Evolutionary conservation across 2,113 vertebrate genomes (phyloP), one percentile per base, ranked within the genome.

Genomic region (Herpetotheres cachinnans): DNA sequence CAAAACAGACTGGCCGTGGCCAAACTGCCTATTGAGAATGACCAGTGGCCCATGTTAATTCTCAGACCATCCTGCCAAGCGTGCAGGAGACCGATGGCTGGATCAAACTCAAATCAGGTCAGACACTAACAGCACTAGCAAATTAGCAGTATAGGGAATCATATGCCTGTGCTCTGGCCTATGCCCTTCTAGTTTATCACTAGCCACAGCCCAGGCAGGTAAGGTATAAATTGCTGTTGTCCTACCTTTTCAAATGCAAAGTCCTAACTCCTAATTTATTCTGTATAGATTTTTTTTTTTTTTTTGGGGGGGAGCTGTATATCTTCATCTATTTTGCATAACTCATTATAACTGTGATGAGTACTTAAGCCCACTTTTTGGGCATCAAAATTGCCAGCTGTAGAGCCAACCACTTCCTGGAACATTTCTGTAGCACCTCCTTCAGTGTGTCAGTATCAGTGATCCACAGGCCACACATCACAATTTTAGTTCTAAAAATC

Each of bases 241-340:
- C 16, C 50, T 74, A 17, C 16, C 34, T 22, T 54, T 69, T 58
- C 44, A 69, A 20, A 69, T 69, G 49, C 66, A 42, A 73, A 90
- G 44, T 58, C 36, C 26, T 52, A 58, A 66, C 4, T 90, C 14
- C 20, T 40, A 20, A 24, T 47, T 55, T 42, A 42, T 69, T 78
- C 32, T 55, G 44, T 12, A 36, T 14, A 25, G 16, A 9, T 58
- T 19, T 16, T 29, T 49, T 49, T 49, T 49, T 49, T 49, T 44
- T 26, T 80, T 84, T 15, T 8, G 1, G 12, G 10, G 8, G 8
- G 2, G 0, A 6, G 42, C 42, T 82, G 2, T 71, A 19, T 13
- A 19, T 13, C 26, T 52, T 91, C 13, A 34, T 81, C 46, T 80
- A 4, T 40, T 76, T 80, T 56, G 4, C 36, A 29, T 38, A 77